Percentiles rank a stretch among this genome's conserved stretches.
phyloP scores from a whole-genome alignment of 2,888 invertebrate genomes.

The Ophioninae sp. region DNA sequence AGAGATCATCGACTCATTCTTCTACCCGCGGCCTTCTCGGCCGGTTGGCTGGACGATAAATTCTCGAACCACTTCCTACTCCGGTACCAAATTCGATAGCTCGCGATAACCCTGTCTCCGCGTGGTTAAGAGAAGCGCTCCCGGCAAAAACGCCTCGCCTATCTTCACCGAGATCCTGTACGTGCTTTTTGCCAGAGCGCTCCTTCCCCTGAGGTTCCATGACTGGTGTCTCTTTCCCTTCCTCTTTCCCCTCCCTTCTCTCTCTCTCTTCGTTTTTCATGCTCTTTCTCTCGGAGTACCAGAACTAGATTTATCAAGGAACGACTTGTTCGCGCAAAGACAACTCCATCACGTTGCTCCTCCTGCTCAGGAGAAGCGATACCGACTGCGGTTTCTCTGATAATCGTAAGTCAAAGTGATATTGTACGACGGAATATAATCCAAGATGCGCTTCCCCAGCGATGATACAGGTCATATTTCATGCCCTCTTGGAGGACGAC shows the following conservation, averaged over 20 bases:
- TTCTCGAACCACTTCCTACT: slow-evolving; percentile 61
- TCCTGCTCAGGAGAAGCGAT: slow-evolving; percentile 7
- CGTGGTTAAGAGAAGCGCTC: slow-evolving; percentile 62
- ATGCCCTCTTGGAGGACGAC: slow-evolving; percentile 42
- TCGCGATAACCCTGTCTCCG: slow-evolving; percentile 68
- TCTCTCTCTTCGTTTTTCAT: slow-evolving; percentile 7
- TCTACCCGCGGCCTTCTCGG: slow-evolving; percentile 47
- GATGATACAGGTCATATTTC: slow-evolving; percentile 32
- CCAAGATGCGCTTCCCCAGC: slow-evolving; percentile 17
- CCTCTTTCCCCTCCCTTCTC: slow-evolving; percentile 18
- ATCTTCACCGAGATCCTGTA: slow-evolving; percentile 64
- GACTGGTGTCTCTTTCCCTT: slow-evolving; percentile 23
- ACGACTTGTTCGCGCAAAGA: slow-evolving; percentile 54
- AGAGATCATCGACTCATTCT: slow-evolving; percentile 55
- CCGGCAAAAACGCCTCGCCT: slow-evolving; percentile 65
- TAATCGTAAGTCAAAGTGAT: slow-evolving; percentile 42
- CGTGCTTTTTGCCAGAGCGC: slow-evolving; percentile 63
- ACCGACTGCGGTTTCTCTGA: slow-evolving; percentile 15
- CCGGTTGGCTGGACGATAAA: slow-evolving; percentile 57
- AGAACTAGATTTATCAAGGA: slow-evolving; percentile 69
- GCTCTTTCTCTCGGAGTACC: slow-evolving; percentile 22
- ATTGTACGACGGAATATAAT: slow-evolving; percentile 49
- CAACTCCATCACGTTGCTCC: slow-evolving; percentile 60
- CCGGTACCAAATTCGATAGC: slow-evolving; percentile 69
- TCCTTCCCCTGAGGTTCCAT: slow-evolving; percentile 41